These are phyloP conservation scores for Anguilla megastoma DNA, from an alignment of 2,797 vertebrate species.

Conservation along the genomic window DNA sequence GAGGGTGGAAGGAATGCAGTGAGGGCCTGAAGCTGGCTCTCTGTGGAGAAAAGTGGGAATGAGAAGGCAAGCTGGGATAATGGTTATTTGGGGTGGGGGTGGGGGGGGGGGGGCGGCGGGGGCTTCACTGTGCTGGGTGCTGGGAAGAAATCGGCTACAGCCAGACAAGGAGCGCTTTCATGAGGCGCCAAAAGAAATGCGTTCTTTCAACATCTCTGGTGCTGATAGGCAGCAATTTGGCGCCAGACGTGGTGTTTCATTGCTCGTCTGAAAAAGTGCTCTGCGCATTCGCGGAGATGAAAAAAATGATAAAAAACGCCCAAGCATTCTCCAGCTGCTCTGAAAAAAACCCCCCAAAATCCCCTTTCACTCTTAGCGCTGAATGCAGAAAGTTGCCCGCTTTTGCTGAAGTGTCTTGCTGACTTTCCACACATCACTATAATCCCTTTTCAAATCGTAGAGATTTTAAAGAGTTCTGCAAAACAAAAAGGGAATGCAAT, in stretches of 20 bases:
- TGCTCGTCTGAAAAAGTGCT: background rate
- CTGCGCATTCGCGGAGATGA: slow-evolving; percentile 27
- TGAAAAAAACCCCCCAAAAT: background rate
- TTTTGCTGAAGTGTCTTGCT: background rate
- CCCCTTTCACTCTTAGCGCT: background rate
- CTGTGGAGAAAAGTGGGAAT: slow-evolving; percentile 58
- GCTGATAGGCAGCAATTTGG: background rate
- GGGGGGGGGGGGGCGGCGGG: slow-evolving; percentile 49
- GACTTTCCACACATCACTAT: background rate
- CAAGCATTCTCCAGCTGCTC: background rate
- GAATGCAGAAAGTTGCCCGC: background rate
- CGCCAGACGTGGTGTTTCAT: background rate
- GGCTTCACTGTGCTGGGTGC: slow-evolving; percentile 40
- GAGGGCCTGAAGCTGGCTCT: slow-evolving; percentile 62
- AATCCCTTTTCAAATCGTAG: background rate
- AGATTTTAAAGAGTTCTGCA: background rate
- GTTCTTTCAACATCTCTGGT: background rate
- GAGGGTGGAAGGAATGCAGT: slow-evolving; percentile 66
- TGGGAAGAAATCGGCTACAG: background rate
- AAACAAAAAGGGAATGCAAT: background rate
- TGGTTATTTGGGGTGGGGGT: slow-evolving; percentile 42
- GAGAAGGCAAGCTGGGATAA: slow-evolving; percentile 52
- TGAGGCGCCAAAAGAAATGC: slow-evolving; percentile 25
- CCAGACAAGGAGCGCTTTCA: slow-evolving; percentile 22
- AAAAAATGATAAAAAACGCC: background rate